Evolutionary conservation across 2,888 invertebrate genomes (phyloP).

Genomic region (Lissonota sp.): DNA sequence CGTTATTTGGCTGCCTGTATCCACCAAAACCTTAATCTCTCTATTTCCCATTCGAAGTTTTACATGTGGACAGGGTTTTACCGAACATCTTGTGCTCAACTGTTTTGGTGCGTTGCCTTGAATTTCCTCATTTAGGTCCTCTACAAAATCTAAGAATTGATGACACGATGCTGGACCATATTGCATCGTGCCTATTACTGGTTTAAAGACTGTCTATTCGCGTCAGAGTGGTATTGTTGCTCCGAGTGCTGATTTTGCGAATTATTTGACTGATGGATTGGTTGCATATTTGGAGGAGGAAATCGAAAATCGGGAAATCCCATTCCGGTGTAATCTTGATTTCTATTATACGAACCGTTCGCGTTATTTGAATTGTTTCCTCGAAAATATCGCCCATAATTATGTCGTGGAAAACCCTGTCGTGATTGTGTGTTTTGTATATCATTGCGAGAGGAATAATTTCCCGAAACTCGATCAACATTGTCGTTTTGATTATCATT

Average conservation of each 20-base stretch:
- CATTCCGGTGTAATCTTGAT: no score
- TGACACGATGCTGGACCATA: constrained; percentile 10
- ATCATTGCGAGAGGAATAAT: background rate
- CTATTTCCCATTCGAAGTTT: background rate
- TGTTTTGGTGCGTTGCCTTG: background rate
- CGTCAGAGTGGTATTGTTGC: background rate
- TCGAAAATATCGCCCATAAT: constrained; percentile 68
- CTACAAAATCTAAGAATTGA: constrained; percentile 18
- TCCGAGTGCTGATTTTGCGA: background rate
- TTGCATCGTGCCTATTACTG: background rate
- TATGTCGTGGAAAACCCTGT: background rate
- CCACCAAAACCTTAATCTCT: background rate
- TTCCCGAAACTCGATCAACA: background rate
- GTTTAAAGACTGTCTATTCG: background rate
- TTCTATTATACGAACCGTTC: no score
- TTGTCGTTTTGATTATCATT: no score
- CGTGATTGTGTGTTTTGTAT: background rate
- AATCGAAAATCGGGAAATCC: constrained; percentile 14
- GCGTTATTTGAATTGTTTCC: background rate
- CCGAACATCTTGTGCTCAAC: background rate
- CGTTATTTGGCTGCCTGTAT: constrained; percentile 8
- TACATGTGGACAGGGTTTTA: constrained; percentile 11
- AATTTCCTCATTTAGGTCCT: constrained; percentile 19
- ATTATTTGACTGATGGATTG: background rate
- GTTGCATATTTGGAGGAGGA: constrained; percentile 16